These are phyloP conservation scores for Plumapathes pennacea DNA, from an alignment of 92 coral and sea anemone genomes.

Conservation along the genomic window DNA sequence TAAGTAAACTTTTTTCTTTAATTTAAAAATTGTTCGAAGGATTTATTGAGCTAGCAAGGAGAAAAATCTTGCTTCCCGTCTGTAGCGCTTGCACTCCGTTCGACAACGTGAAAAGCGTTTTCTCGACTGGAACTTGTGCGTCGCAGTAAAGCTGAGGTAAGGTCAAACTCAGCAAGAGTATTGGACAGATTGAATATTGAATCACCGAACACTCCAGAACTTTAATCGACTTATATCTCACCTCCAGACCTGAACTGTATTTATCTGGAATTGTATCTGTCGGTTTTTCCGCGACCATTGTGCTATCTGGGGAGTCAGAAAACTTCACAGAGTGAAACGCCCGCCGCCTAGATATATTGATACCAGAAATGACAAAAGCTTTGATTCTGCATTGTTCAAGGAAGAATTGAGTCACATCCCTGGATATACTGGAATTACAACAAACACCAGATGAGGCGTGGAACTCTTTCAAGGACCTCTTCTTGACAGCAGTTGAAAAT, in stretches of 20 bases:
- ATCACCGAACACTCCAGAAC: constrained; percentile 47
- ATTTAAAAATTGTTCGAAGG: no score
- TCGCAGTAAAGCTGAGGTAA: no score
- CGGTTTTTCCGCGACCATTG: constrained; percentile 59
- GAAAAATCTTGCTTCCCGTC: no score
- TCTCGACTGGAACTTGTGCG: no score
- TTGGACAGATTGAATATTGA: no score
- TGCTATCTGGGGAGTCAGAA: constrained; percentile 21
- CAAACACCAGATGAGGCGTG: constrained; percentile 20
- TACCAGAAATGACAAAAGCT: constrained; percentile 15
- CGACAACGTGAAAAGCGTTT: no score
- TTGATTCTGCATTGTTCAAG: constrained; percentile 12
- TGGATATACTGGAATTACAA: constrained; percentile 9
- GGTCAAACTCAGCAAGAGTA: no score
- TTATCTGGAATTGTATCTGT: constrained; percentile 27
- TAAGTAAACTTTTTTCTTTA: no score
- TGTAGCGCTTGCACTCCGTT: no score
- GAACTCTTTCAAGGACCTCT: constrained; percentile 31
- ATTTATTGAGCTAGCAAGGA: no score
- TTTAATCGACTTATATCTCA: constrained; percentile 35
- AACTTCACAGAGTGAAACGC: constrained; percentile 27
- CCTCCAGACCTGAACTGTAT: constrained; percentile 54
- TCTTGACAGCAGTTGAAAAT: constrained; percentile 35
- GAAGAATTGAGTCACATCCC: background rate
- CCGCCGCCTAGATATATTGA: constrained; percentile 25